Percentiles rank a stretch among this genome's conserved stretches.
Conservation (phyloP, 2,888 invertebrate species). For the Orthonevra nobilis region DNA sequence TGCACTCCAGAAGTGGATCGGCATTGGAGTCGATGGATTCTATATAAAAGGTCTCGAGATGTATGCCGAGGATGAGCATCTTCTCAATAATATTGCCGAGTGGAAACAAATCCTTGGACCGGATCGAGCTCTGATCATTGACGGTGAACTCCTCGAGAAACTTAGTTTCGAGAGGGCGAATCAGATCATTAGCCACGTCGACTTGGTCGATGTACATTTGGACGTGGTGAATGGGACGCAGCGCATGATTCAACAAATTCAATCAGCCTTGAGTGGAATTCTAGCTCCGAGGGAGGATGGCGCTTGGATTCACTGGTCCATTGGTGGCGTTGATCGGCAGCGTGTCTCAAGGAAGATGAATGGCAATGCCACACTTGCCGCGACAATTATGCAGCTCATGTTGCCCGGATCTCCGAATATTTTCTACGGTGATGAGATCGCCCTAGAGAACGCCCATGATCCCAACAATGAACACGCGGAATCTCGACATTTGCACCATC, state of each 20-base stretch:
- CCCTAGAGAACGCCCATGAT: constrained; percentile 83
- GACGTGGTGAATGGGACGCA: constrained; percentile 83
- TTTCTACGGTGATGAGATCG: constrained; percentile 96
- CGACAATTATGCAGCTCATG: constrained; percentile 87
- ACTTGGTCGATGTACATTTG: constrained; percentile 87
- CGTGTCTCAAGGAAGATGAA: constrained; percentile 83
- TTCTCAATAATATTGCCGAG: constrained; percentile 82
- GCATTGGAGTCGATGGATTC: constrained; percentile 93
- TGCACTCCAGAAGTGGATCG: constrained; percentile 85
- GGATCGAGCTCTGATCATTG: constrained; percentile 85
- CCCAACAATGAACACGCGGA: constrained; percentile 83
- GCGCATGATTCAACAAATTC: constrained; percentile 83
- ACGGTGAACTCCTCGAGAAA: constrained; percentile 82
- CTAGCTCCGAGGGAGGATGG: constrained; percentile 83
- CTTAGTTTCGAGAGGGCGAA: constrained; percentile 81
- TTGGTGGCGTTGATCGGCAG: constrained; percentile 83
- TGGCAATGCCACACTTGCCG: constrained; percentile 85
- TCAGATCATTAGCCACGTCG: constrained; percentile 84
- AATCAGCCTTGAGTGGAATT: constrained; percentile 82
- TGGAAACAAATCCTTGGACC: constrained; percentile 86
- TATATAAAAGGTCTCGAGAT: constrained; percentile 90
- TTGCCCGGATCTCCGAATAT: constrained; percentile 92
- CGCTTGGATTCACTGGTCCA: constrained; percentile 91
- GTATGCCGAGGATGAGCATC: constrained; percentile 83
- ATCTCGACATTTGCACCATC: constrained; percentile 84